These are phyloP conservation scores for Caretta caretta DNA, from an alignment of 2,113 vertebrate species.

Conservation along the genomic window DNA sequence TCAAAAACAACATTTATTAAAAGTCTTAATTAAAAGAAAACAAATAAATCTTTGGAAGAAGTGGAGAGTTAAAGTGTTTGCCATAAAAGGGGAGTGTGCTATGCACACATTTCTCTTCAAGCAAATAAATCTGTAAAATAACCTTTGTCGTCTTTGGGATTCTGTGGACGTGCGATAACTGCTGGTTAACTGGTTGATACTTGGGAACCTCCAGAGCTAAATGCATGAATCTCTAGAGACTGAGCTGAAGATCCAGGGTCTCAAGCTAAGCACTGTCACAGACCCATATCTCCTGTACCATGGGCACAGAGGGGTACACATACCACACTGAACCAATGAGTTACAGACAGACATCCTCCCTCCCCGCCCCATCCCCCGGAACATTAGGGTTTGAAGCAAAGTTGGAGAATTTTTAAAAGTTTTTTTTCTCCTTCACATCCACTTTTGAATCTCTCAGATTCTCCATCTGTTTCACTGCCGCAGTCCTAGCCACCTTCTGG, in stretches of 20 bases:
- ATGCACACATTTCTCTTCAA: not conserved
- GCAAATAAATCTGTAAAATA: not conserved
- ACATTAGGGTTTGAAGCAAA: not conserved
- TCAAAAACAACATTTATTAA: not conserved
- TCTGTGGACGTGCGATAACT: not conserved
- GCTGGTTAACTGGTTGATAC: not conserved
- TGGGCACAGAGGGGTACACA: constrained; percentile 13
- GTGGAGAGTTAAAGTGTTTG: not conserved
- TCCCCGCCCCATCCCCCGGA: not conserved
- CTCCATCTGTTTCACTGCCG: constrained; percentile 11
- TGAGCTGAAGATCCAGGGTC: not conserved
- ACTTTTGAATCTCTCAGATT: not conserved
- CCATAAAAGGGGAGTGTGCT: not conserved
- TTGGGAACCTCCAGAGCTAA: not conserved
- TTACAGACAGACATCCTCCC: not conserved
- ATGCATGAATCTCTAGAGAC: not conserved
- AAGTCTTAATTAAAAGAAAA: not conserved
- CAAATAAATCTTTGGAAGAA: not conserved
- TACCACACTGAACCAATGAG: not conserved
- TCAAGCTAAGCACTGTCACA: not conserved
- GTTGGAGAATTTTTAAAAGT: not conserved
- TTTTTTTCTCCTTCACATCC: constrained; percentile 17
- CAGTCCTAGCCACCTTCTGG: constrained; percentile 6
- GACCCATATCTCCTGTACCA: constrained; percentile 22
- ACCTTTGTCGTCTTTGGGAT: not conserved